Base-by-base conservation (phyloP, 2,888 invertebrate genomes). In the Luperina testacea region DNA sequence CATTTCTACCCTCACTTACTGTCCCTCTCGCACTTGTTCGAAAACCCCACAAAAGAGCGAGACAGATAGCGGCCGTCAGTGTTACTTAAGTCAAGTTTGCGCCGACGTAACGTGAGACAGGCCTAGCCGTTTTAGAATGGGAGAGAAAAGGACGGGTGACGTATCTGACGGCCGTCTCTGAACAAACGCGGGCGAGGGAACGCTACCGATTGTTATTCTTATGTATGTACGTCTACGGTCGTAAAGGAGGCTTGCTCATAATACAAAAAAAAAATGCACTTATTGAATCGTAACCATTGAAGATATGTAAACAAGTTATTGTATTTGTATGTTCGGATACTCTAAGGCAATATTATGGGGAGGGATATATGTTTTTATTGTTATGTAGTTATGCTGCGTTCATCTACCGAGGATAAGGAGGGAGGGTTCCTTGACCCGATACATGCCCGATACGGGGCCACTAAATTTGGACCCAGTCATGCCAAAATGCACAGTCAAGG, bases 51-150 rank as follows among this genome's bases (percentile, higher is more conserved):
- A 86, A 84, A 76, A 77, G 94, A 96, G 92, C 78, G 93, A 92
- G 95, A 95, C 90, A 90, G 94, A 89, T 92, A 93, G 91, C 89
- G 90, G 88, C 90, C 91, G 91, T 91, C 91, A 90, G 91, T 91
- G 91, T 94, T 95, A 93, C 94, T 95, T 95, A 95, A 95, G 95
- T 95, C 94, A 95, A 94, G 94, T 92, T 93, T 90, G 91, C 90
- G 91, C 91, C 92, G 92, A 92, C 64, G 80, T 86, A 80, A 91
- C 90, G 83, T 78, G 92, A 94, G 94, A 95, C 91, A 91, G 94
- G 86, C 87, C 90, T 91, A 94, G 89, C 88, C 83, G 88, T 87
- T 88, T 87, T 87, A 90, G 89, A 84, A 91, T 88, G 91, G 75
- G 94, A 89, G 90, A 91, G 93, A 94, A 90, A 92, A 91, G 92